Evolutionary conservation across 2,888 invertebrate genomes (phyloP).

Genomic region (Acrobasis suavella): DNA sequence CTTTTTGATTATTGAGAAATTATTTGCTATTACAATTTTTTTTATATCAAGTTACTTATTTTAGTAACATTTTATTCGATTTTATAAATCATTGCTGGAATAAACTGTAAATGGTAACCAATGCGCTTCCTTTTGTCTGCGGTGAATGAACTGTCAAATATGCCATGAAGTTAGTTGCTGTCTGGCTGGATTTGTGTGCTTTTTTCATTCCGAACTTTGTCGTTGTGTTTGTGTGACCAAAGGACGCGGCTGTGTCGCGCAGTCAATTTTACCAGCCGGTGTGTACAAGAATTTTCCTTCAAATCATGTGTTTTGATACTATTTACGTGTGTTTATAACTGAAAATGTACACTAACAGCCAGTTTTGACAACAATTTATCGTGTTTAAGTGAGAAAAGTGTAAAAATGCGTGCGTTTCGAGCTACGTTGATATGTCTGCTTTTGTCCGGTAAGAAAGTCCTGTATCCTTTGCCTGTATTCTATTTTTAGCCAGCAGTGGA

Average conservation of each 20-base stretch:
- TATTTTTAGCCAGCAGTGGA: constrained; percentile 72
- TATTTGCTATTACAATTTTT: too few species aligned
- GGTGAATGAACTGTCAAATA: constrained; percentile 76
- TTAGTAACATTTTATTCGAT: too few species aligned
- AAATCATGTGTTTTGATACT: constrained; percentile 6
- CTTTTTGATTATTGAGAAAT: neutral
- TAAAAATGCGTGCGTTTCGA: constrained; percentile 64
- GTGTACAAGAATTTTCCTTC: neutral
- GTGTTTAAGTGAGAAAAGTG: constrained; percentile 32
- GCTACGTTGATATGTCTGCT: constrained; percentile 46
- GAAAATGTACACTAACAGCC: neutral
- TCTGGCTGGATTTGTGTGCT: constrained; percentile 56
- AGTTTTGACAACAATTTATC: neutral
- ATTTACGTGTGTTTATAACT: constrained; percentile 1
- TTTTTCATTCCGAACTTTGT: constrained; percentile 38
- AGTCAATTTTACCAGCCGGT: neutral
- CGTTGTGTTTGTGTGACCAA: constrained; percentile 47
- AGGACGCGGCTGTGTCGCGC: neutral
- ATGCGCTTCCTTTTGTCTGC: constrained; percentile 41
- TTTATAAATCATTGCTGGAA: neutral
- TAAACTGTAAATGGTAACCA: neutral
- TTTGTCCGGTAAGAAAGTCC: constrained; percentile 14
- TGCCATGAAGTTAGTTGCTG: constrained; percentile 69
- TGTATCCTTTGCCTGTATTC: constrained; percentile 51
- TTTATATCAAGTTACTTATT: too few species aligned